These are phyloP conservation scores for Polia nebulosa DNA, from an alignment of 2,888 invertebrate genomes.

Conservation along the genomic window DNA sequence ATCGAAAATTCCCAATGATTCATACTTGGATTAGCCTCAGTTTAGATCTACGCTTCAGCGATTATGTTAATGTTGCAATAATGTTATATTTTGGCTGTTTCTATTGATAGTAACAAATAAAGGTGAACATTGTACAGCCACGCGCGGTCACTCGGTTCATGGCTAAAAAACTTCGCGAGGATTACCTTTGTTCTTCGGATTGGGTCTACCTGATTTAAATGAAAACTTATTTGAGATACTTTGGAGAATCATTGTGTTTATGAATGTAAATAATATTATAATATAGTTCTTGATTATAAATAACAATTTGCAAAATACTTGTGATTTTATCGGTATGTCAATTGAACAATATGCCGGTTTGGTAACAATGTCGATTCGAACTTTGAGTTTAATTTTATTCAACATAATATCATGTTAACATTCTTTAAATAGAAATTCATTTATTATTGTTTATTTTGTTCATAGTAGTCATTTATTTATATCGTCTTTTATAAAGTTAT, in stretches of 20 bases:
- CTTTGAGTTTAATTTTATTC: conserved; percentile 9
- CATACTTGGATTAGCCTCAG: conserved; percentile 54
- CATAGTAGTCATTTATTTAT: neutral
- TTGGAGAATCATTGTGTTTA: neutral
- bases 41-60: conserved; percentile 63
- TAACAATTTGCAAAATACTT: conserved; percentile 18
- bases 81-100: conserved; percentile 57
- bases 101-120: conserved; percentile 69
- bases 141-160: conserved; percentile 31
- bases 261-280: conserved; percentile 6
- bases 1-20: conserved; percentile 61
- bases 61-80: conserved; percentile 57
- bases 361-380: conserved; percentile 15
- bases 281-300: conserved; percentile 12
- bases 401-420: neutral
- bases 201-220: conserved; percentile 35
- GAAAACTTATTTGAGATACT: conserved; percentile 16
- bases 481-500: neutral
- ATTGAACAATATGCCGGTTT: conserved; percentile 12
- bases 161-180: conserved; percentile 41
- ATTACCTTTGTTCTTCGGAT: conserved; percentile 50
- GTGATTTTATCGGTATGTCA: conserved; percentile 23
- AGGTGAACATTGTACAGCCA: conserved; percentile 49
- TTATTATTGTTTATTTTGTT: conserved; percentile 19
- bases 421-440: conserved; percentile 12